phyloP scores from a whole-genome alignment of 2,888 invertebrate species.

The Salticus scenicus region DNA sequence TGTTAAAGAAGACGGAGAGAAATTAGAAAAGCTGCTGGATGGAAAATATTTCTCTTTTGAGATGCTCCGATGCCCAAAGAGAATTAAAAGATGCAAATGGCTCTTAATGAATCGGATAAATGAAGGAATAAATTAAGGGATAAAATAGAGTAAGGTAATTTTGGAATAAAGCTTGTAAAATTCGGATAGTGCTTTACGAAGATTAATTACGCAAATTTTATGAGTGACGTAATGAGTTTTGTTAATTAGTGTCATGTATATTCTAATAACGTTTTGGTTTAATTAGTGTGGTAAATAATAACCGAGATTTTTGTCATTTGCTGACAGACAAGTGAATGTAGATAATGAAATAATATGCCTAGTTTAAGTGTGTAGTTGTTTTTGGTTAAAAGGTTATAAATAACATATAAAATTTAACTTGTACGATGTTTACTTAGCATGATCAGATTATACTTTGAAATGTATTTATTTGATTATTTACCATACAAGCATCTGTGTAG shows the following conservation, averaged over 20 bases:
- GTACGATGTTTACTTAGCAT: no score
- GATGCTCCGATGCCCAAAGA: no score
- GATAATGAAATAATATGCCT: no score
- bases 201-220: not conserved
- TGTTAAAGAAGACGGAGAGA: not conserved
- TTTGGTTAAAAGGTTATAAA: no score
- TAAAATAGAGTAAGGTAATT: no score
- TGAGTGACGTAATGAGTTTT: not conserved
- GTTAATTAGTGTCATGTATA: not conserved
- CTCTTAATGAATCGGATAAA: slow-evolving; percentile 3
- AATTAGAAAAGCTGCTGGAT: not conserved
- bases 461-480: no score
- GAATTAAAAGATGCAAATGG: not conserved
- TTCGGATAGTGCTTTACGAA: not conserved
- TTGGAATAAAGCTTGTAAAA: not conserved
- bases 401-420: no score
- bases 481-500: no score
- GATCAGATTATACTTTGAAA: no score
- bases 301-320: no score
- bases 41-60: not conserved
- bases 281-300: not conserved
- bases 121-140: not conserved
- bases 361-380: no score
- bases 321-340: no score
- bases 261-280: not conserved